Conservation (phyloP, 2,113 vertebrate species). For the Macroglossus sobrinus region DNA sequence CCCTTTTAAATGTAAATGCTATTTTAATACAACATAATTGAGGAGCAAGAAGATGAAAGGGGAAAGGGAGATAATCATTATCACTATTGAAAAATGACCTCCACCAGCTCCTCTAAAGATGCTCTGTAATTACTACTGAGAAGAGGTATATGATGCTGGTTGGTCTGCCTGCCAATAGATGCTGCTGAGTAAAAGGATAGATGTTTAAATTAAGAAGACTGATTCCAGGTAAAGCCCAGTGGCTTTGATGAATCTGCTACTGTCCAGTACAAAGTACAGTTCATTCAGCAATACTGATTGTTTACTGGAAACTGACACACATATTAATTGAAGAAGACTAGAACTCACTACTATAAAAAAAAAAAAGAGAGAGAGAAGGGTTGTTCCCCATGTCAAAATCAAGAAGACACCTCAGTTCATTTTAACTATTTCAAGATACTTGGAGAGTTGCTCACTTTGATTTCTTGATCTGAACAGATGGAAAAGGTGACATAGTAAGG, state of each 20-base stretch:
- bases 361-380: not conserved
- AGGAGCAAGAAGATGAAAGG: not conserved
- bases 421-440: not conserved
- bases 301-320: not conserved
- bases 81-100: not conserved
- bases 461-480: not conserved
- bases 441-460: not conserved
- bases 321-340: not conserved
- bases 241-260: not conserved
- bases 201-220: not conserved
- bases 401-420: not conserved
- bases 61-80: not conserved
- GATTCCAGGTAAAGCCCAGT: not conserved
- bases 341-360: not conserved
- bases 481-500: not conserved
- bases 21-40: conserved; percentile 36
- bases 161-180: not conserved
- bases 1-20: not conserved
- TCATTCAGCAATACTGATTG: not conserved
- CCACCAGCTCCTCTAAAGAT: not conserved
- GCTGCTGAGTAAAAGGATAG: not conserved
- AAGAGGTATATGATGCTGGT: not conserved
- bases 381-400: not conserved
- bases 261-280: not conserved
- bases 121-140: not conserved